Evolutionary conservation across 2,797 vertebrate species (phyloP).

Genomic region (Tadarida brasiliensis): DNA sequence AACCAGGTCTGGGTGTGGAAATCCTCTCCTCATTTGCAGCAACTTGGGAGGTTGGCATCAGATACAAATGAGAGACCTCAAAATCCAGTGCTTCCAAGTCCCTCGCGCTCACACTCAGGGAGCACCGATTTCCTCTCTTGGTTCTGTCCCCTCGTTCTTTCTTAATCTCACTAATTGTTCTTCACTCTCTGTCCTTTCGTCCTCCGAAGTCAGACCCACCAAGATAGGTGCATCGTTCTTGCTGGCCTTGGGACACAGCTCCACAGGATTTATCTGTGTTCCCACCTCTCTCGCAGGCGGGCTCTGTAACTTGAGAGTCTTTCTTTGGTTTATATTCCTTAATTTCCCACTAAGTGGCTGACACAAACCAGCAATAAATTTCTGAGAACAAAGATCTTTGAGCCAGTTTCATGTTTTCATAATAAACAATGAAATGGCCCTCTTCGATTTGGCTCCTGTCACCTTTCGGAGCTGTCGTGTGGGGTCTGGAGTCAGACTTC

Average conservation of each 20-base stretch:
- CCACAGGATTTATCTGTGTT: accelerated
- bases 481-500: not conserved
- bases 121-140: not conserved
- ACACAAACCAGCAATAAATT: not conserved
- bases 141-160: not conserved
- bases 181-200: not conserved
- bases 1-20: not conserved
- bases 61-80: not conserved
- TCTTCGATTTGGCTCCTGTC: not conserved
- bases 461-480: not conserved
- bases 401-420: not conserved
- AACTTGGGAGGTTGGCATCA: not conserved
- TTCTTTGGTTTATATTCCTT: not conserved
- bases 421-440: not conserved
- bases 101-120: not conserved
- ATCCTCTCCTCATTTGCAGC: not conserved
- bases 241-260: not conserved
- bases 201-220: not conserved
- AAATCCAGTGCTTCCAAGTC: not conserved
- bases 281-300: not conserved
- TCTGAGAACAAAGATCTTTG: conserved; percentile 16
- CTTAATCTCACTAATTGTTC: not conserved
- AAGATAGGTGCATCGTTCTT: not conserved
- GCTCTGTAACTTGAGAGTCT: not conserved
- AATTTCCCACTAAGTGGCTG: not conserved